phyloP scores from a whole-genome alignment of 2,113 vertebrate genomes.

The Gymnocephalus cernua region DNA sequence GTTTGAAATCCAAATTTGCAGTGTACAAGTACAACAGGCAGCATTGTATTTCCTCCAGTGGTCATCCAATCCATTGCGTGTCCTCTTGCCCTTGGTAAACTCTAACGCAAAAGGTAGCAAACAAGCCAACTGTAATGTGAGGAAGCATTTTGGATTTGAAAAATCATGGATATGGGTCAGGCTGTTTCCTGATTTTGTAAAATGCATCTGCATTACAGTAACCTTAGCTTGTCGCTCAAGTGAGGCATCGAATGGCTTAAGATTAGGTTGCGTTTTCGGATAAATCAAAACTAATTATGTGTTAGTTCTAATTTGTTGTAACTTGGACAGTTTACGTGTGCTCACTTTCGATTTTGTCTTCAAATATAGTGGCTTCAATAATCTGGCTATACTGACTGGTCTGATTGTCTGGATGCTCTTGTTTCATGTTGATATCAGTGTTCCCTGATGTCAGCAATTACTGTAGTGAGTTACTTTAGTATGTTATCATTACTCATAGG shows the following conservation, averaged over 20 bases:
- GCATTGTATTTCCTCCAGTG: no score
- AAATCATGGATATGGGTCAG: not conserved
- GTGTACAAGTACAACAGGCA: no score
- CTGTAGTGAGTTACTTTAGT: not conserved
- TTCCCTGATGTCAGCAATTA: slow-evolving; percentile 5
- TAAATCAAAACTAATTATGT: not conserved
- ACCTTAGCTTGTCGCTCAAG: not conserved
- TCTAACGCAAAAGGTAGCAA: no score
- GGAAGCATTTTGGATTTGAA: not conserved
- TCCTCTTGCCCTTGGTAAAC: no score
- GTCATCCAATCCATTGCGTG: no score
- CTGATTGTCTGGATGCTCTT: not conserved
- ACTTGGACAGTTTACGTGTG: not conserved
- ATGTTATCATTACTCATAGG: not conserved
- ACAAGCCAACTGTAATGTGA: no score
- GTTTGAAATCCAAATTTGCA: no score
- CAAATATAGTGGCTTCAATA: not conserved
- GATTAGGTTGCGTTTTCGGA: not conserved
- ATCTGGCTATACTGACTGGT: not conserved
- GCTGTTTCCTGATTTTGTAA: not conserved
- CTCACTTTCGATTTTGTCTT: not conserved
- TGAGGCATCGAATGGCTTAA: not conserved
- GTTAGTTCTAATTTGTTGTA: not conserved
- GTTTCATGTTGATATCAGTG: slow-evolving; percentile 8
- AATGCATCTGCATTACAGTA: not conserved